Evolutionary conservation across 2,113 vertebrate species (phyloP), one percentile per base, ranked within the genome.

Genomic region (Empidonax traillii): DNA sequence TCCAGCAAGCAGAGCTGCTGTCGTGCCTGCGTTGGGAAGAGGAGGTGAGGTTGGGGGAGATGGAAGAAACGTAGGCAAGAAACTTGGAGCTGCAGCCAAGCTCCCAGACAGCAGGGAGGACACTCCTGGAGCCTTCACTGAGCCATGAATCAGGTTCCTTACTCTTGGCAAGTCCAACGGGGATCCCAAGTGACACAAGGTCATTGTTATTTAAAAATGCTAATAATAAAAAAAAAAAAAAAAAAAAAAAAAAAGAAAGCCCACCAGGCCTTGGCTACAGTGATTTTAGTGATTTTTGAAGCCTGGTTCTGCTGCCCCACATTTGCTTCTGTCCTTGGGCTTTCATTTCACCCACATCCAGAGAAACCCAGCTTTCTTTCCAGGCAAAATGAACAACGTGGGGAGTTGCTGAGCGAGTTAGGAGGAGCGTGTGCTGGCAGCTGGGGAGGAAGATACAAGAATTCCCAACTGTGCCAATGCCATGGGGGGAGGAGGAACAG

Each of bases 401-500:
- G 61, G 68, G 89, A 90, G 90, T 8, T 94, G 94, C 91, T 91
- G 0, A 49, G 82, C 27, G 41, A 79, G 95, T 94, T 75, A 4
- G 15, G 79, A 86, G 77, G 37, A 93, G 79, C 15, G 55, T 3
- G 91, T 83, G 93, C 93, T 96, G 92, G 94, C 97, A 97, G 95
- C 91, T 85, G 89, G 74, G 92, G 85, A 95, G 95, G 94, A 53
- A 97, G 88, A 89, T 28, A 92, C 43, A 56, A 28, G 96, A 96
- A 97, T 85, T 88, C 89, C 15, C 33, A 62, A 81, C 83, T 33
- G 85, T 82, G 87, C 95, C 93, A 96, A 58, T 91, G 97, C 96
- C 97, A 97, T 86, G 85, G 94, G 96, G 97, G 89, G 79, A 97
- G 96, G 96, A 97, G 97, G 96, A 98, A 94, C 96, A 97, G 89